These are phyloP conservation scores for Monopterus albus DNA, from an alignment of 2,113 vertebrate species.

Conservation along the genomic window DNA sequence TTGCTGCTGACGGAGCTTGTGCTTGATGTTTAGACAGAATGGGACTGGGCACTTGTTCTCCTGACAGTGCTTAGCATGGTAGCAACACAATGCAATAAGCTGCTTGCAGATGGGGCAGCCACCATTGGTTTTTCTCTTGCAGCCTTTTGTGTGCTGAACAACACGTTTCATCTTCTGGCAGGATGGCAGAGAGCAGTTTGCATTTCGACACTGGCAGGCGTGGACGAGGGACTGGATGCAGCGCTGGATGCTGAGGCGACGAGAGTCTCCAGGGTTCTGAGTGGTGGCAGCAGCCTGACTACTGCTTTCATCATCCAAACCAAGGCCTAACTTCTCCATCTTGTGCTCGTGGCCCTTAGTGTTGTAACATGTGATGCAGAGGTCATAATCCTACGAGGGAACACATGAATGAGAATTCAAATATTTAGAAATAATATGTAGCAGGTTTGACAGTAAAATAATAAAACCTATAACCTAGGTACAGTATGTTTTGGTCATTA, in stretches of 20 bases:
- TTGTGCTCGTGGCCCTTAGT: constrained; percentile 96
- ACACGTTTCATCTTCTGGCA: constrained; percentile 99
- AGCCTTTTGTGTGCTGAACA: constrained; percentile 97
- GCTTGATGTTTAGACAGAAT: constrained; percentile 99
- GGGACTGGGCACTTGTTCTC: constrained; percentile 99
- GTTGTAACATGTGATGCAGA: constrained; percentile 98
- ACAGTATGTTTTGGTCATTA: neutral
- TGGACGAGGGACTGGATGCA: constrained; percentile 99
- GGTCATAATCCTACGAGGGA: constrained; percentile 90
- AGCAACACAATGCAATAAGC: constrained; percentile 97
- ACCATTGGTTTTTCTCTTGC: constrained; percentile 97
- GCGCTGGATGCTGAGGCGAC: constrained; percentile 97
- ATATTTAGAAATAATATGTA: no score
- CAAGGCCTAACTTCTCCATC: constrained; percentile 98
- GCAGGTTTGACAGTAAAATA: neutral
- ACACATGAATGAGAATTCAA: neutral
- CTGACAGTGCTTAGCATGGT: constrained; percentile 99
- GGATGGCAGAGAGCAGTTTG: constrained; percentile 96
- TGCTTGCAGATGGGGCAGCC: constrained; percentile 98
- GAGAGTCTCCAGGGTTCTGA: constrained; percentile 94
- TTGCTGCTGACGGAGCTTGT: constrained; percentile 97
- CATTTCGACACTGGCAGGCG: constrained; percentile 96
- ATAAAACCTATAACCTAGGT: neutral
- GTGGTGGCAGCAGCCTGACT: constrained; percentile 90
- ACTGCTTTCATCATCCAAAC: constrained; percentile 95